Percentiles rank a stretch among this genome's conserved stretches.
These are phyloP conservation scores for Eumaeus atala DNA, from an alignment of 1,140 invertebrate species.

Conservation along the genomic window DNA sequence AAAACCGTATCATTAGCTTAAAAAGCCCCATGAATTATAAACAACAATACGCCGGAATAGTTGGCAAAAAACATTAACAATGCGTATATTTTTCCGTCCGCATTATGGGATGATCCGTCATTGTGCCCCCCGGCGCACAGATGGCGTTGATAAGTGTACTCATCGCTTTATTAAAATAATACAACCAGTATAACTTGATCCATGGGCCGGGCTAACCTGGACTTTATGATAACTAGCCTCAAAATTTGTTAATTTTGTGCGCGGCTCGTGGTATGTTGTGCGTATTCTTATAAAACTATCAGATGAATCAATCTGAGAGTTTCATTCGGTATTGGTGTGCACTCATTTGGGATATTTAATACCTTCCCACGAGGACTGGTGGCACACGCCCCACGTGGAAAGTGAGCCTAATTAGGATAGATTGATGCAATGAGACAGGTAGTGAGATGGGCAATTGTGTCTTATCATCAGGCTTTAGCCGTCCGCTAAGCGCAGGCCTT, in stretches of 20 bases:
- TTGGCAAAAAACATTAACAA: conserved; percentile 52
- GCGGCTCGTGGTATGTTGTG: conserved; percentile 36
- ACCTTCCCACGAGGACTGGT: conserved; percentile 65
- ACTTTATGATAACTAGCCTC: background rate
- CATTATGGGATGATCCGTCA: conserved; percentile 69
- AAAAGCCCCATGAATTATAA: conserved; percentile 68
- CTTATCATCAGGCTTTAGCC: too few species aligned
- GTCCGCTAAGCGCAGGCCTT: too few species aligned
- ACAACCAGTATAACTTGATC: conserved; percentile 39
- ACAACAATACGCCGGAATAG: conserved; percentile 59
- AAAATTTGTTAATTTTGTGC: conserved; percentile 18
- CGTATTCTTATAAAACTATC: conserved; percentile 48
- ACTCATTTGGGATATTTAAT: conserved; percentile 59
- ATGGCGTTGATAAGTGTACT: conserved; percentile 61
- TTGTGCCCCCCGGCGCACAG: conserved; percentile 51
- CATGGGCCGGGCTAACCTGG: conserved; percentile 6
- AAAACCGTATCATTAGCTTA: conserved; percentile 72
- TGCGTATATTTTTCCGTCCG: conserved; percentile 53
- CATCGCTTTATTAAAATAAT: conserved; percentile 65
- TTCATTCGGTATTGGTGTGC: conserved; percentile 51
- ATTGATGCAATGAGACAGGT: background rate
- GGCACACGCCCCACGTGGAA: conserved; percentile 40
- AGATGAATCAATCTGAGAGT: conserved; percentile 44
- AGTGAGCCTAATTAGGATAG: background rate
- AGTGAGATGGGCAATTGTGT: background rate